Base-by-base conservation (phyloP, 2,113 vertebrate genomes). In the Tiliqua scincoides region DNA sequence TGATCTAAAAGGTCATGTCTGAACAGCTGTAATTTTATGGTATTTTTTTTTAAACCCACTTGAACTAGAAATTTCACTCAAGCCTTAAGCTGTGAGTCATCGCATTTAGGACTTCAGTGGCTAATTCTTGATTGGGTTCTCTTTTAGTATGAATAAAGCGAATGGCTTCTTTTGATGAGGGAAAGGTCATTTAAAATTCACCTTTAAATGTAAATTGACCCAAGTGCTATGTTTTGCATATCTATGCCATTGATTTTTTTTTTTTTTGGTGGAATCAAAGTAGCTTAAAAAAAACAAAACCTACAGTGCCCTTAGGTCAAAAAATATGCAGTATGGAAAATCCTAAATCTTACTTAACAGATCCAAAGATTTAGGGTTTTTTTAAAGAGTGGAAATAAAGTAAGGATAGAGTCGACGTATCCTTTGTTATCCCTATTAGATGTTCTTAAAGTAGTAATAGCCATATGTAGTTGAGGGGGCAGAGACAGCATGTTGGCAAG, bases 1-100 rank as follows among this genome's bases (percentile, higher is more conserved):
- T 85, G 65, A 86, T 89, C 83, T 83, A 79, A 89, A 91, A 87
- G 6, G 40, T 86, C 57, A 27, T 65, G 30, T 27, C 7, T 91
- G 21, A 89, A 84, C 17, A 83, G 0, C 0, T 3, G 25, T 65
- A 86, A 83, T 88, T 88, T 91, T 75, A 30, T 85, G 43, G 8
- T 4, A 9, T 79, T 48, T 48, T n/a, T 61, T 70, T 7, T 30
- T 63, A 35, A 65, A 82, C 23, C 0, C 10, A 84, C 1, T 2
- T 1, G 0, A 65, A 52, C 52, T 72, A 86, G 91, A 89, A 89
- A 76, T 6, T 78, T 77, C 25, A 40, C 5, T 68, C 20, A 43
- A 1, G 21, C 85, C 63, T 85, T 67, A 85, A 11, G 0, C 21
- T 85, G 25, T 0, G 71, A 52, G 0, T 87, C 30, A 84, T 23